These are phyloP conservation scores for Acanthisitta chloris DNA, from an alignment of 2,113 vertebrate species.

Conservation along the genomic window DNA sequence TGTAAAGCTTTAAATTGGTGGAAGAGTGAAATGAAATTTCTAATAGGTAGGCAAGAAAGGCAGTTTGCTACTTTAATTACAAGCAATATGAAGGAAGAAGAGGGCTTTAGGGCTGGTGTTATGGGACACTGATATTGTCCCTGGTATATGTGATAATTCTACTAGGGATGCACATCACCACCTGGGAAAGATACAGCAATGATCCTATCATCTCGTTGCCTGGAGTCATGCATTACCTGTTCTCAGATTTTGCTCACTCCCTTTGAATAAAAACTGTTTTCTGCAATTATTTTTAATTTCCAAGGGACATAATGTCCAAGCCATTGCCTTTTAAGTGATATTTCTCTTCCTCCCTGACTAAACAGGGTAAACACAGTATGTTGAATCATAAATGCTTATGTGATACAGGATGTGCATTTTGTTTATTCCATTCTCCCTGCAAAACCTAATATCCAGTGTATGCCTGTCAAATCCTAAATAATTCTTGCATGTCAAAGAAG, in stretches of 20 bases:
- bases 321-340: neutral
- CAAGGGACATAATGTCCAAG: neutral
- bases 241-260: neutral
- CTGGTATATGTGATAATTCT: neutral
- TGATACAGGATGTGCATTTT: neutral
- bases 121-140: neutral
- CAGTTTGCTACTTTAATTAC: neutral
- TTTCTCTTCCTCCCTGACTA: neutral
- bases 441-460: neutral
- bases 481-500: neutral
- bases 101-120: neutral
- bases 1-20: neutral
- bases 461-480: neutral
- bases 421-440: neutral
- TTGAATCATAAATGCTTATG: neutral
- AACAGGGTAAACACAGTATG: neutral
- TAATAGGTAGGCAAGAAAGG: neutral
- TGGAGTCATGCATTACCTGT: neutral
- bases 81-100: neutral
- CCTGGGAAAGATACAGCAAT: neutral
- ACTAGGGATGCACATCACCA: neutral
- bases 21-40: neutral
- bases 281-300: neutral
- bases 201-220: fast-evolving
- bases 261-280: neutral